Conservation (phyloP, 2,113 vertebrate species). For the Philantomba maxwellii region DNA sequence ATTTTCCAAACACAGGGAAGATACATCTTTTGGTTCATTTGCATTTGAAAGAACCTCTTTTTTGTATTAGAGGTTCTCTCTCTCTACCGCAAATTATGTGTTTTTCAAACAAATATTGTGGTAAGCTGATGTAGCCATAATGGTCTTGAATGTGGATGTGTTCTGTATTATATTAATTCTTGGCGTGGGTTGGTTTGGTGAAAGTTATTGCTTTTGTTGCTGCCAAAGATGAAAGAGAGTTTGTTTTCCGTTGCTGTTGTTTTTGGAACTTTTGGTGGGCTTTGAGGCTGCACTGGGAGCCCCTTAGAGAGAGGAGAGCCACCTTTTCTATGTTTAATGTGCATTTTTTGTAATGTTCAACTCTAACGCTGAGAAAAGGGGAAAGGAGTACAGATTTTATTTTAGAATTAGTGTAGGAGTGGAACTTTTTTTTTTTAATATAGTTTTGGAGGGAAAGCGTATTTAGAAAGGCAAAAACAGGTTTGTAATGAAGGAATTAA, state of each 20-base stretch:
- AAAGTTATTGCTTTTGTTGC: constrained; percentile 65
- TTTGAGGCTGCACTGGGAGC: not conserved
- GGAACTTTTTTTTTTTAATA: not conserved
- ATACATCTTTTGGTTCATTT: constrained; percentile 62
- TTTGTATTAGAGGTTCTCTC: constrained; percentile 22
- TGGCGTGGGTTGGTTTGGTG: constrained; percentile 50
- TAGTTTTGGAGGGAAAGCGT: not conserved
- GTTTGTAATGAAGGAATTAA: constrained; percentile 5
- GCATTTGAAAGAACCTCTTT: constrained; percentile 71
- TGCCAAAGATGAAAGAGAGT: constrained; percentile 64
- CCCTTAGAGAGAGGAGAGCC: not conserved
- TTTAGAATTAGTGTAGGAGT: not conserved
- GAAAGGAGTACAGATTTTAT: not conserved
- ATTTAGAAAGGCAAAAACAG: not conserved
- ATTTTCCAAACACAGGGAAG: constrained; percentile 51
- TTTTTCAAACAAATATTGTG: constrained; percentile 78
- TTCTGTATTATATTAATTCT: constrained; percentile 62
- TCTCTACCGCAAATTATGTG: constrained; percentile 45
- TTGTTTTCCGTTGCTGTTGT: constrained; percentile 48
- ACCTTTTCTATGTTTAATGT: not conserved
- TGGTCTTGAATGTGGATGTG: constrained; percentile 51
- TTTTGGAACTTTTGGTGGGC: constrained; percentile 55
- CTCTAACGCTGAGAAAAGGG: not conserved
- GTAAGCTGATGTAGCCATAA: constrained; percentile 66
- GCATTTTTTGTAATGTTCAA: not conserved